These are phyloP conservation scores for Myotis findleyi DNA, from an alignment of 2,797 vertebrate species.

Conservation along the genomic window DNA sequence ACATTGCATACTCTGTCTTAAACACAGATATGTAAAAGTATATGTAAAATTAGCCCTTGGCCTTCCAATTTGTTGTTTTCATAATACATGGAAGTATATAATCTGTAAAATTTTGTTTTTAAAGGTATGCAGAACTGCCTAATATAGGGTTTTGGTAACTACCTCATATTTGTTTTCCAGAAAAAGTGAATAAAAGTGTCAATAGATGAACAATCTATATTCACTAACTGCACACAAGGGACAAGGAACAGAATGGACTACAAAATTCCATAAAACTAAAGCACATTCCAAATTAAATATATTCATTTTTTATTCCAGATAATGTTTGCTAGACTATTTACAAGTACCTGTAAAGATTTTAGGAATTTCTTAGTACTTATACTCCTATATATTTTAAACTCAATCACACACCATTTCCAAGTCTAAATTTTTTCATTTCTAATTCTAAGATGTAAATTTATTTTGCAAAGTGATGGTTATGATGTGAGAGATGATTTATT, in stretches of 20 bases:
- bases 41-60: slow-evolving; percentile 44
- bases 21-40: slow-evolving; percentile 21
- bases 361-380: not conserved
- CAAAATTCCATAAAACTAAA: not conserved
- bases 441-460: slow-evolving; percentile 33
- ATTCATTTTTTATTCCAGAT: slow-evolving; percentile 1
- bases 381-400: not conserved
- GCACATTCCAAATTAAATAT: not conserved
- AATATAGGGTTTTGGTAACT: not conserved
- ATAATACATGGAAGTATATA: not conserved
- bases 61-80: slow-evolving; percentile 24
- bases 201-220: not conserved
- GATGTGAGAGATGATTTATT: slow-evolving; percentile 29
- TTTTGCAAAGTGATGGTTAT: not conserved
- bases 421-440: slow-evolving; percentile 1
- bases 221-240: not conserved
- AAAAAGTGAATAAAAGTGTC: not conserved
- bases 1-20: not conserved
- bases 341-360: not conserved
- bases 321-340: not conserved
- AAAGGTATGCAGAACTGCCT: not conserved
- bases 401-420: not conserved
- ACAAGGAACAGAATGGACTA: not conserved
- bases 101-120: not conserved
- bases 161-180: not conserved